Evolutionary conservation across 2,888 invertebrate species (phyloP).

Genomic region (Drosophila prolongata): DNA sequence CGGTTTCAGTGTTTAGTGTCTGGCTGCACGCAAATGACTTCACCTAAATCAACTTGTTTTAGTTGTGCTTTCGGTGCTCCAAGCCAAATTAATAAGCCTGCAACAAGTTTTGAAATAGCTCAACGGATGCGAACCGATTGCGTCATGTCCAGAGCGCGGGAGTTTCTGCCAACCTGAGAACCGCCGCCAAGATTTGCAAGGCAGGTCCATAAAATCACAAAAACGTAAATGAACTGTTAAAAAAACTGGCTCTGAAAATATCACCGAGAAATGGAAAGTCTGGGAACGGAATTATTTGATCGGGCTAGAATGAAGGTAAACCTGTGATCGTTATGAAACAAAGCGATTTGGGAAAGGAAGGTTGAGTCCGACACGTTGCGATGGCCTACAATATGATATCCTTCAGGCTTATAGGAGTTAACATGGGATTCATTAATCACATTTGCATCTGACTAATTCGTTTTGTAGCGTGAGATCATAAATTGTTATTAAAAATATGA

Average conservation of each 20-base stretch:
- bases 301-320: slow-evolving; percentile 34
- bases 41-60: slow-evolving; percentile 56
- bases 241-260: slow-evolving; percentile 43
- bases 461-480: slow-evolving; percentile 17
- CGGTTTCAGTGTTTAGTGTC: slow-evolving; percentile 37
- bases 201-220: slow-evolving; percentile 28
- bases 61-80: slow-evolving; percentile 34
- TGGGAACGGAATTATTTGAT: slow-evolving; percentile 30
- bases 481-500: no score
- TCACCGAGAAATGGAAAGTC: slow-evolving; percentile 43
- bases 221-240: slow-evolving; percentile 26
- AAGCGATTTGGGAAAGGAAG: slow-evolving; percentile 32
- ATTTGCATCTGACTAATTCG: background rate
- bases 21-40: slow-evolving; percentile 63
- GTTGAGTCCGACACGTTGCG: slow-evolving; percentile 22
- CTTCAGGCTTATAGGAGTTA: slow-evolving; percentile 15
- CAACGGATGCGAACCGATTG: slow-evolving; percentile 48
- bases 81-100: slow-evolving; percentile 51
- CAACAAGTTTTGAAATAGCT: slow-evolving; percentile 56
- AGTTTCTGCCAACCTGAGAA: slow-evolving; percentile 33
- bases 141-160: slow-evolving; percentile 43
- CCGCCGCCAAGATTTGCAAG: slow-evolving; percentile 18
- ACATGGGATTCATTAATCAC: slow-evolving; percentile 16
- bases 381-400: slow-evolving; percentile 14
- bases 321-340: slow-evolving; percentile 25